phyloP scores from a whole-genome alignment of 2,113 vertebrate species.

The Kryptolebias marmoratus region DNA sequence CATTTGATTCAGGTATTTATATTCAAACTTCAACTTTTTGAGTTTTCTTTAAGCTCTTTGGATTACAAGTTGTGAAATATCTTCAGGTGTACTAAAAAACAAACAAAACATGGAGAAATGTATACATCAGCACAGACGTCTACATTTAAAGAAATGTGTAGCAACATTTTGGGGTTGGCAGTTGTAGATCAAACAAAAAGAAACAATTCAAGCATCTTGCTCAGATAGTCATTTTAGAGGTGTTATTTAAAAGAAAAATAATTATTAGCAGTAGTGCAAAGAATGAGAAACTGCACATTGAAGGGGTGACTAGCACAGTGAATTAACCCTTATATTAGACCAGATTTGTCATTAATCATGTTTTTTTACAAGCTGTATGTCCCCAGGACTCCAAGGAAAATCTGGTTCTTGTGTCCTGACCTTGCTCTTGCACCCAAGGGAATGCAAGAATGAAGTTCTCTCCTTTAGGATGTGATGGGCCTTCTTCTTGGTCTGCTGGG shows the following conservation, averaged over 20 bases:
- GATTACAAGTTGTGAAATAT: not conserved
- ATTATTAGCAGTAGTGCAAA: slow-evolving; percentile 20
- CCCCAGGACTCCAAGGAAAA: slow-evolving; percentile 52
- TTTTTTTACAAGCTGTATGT: slow-evolving; percentile 54
- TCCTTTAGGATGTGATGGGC: slow-evolving; percentile 22
- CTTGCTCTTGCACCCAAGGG: slow-evolving; percentile 42
- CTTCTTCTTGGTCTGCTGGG: slow-evolving; percentile 21
- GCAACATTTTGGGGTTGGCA: not conserved
- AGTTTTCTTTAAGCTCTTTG: not conserved
- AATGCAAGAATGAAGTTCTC: slow-evolving; percentile 13
- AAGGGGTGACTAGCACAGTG: slow-evolving; percentile 48
- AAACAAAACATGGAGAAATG: not conserved
- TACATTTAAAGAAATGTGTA: not conserved
- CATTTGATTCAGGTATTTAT: too few relatives aligned
- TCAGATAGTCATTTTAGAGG: not conserved
- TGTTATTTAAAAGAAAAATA: not conserved
- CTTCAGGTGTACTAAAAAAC: not conserved
- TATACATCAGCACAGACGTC: not conserved
- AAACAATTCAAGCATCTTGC: not conserved
- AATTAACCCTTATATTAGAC: slow-evolving; percentile 57
- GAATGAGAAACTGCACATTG: slow-evolving; percentile 21
- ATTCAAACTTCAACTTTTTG: not conserved
- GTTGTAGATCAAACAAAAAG: not conserved
- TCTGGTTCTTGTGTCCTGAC: slow-evolving; percentile 60
- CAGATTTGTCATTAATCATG: slow-evolving; percentile 67